A percentile compares a stretch with the other conserved stretches of the same genome.
phyloP scores from a whole-genome alignment of 1,140 invertebrate genomes.

The Eufriesea mexicana region DNA sequence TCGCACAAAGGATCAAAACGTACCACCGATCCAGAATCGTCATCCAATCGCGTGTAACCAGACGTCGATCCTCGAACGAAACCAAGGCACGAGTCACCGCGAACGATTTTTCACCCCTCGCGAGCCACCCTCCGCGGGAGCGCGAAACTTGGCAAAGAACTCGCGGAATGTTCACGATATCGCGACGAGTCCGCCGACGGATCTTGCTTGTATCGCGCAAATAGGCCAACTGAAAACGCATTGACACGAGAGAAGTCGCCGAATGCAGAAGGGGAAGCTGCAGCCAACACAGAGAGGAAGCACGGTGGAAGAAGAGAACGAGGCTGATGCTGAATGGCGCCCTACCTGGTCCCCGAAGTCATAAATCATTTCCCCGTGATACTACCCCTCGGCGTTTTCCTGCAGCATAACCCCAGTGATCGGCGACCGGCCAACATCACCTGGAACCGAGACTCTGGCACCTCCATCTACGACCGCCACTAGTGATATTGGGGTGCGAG shows the following conservation, averaged over 20 bases:
- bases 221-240: conserved; percentile 70
- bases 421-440: conserved; percentile 77
- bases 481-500: not conserved
- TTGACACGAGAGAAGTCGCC: conserved; percentile 59
- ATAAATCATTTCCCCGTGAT: conserved; percentile 81
- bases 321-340: conserved; percentile 73
- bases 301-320: conserved; percentile 65
- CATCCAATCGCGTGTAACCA: not conserved
- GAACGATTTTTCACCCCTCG: not conserved
- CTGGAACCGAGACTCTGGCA: conserved; percentile 64
- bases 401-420: conserved; percentile 73
- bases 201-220: conserved; percentile 57
- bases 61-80: not conserved
- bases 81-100: not conserved
- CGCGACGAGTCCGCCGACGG: not conserved
- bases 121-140: not conserved
- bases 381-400: conserved; percentile 75
- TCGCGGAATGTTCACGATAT: not conserved
- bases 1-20: not conserved
- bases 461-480: not conserved
- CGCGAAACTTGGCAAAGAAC: not conserved
- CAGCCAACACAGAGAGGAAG: conserved; percentile 59
- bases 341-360: conserved; percentile 79
- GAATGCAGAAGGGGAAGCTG: conserved; percentile 16
- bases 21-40: not conserved